Evolutionary conservation across 2,888 invertebrate species (phyloP).

Genomic region (Drosophila heteroneura): DNA sequence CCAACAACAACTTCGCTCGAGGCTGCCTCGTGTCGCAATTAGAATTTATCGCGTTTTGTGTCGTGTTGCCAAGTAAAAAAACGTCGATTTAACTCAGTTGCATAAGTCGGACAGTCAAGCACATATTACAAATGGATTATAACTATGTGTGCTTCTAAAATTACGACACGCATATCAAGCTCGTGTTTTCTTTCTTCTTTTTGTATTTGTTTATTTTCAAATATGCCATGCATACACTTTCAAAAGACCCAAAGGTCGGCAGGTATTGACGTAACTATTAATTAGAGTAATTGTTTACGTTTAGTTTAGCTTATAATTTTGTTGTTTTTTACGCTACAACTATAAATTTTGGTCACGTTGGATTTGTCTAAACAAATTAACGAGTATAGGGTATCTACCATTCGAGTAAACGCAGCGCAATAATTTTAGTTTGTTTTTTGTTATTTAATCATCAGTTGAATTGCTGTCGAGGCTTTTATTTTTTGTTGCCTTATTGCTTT

Average conservation of each 20-base stretch:
- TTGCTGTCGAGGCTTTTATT: slow-evolving; percentile 29
- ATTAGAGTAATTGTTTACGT: neutral
- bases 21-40: slow-evolving; percentile 65
- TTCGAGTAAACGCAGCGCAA: neutral
- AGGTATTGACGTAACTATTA: neutral
- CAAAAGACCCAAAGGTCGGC: neutral
- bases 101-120: slow-evolving; percentile 38
- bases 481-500: slow-evolving; percentile 20
- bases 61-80: slow-evolving; percentile 46
- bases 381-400: neutral
- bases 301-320: neutral
- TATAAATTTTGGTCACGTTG: neutral
- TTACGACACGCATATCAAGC: slow-evolving; percentile 35
- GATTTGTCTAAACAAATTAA: neutral
- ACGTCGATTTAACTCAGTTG: slow-evolving; percentile 27
- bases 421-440: neutral
- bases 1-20: slow-evolving; percentile 21
- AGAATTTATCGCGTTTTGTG: slow-evolving; percentile 68
- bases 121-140: slow-evolving; percentile 9
- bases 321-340: neutral
- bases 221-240: neutral
- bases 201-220: neutral
- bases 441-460: slow-evolving; percentile 22
- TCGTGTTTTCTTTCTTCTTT: slow-evolving; percentile 11
- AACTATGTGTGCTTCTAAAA: slow-evolving; percentile 14